Evolutionary conservation across 2,888 invertebrate genomes (phyloP).

Genomic region (Malthinus seriepunctatus): DNA sequence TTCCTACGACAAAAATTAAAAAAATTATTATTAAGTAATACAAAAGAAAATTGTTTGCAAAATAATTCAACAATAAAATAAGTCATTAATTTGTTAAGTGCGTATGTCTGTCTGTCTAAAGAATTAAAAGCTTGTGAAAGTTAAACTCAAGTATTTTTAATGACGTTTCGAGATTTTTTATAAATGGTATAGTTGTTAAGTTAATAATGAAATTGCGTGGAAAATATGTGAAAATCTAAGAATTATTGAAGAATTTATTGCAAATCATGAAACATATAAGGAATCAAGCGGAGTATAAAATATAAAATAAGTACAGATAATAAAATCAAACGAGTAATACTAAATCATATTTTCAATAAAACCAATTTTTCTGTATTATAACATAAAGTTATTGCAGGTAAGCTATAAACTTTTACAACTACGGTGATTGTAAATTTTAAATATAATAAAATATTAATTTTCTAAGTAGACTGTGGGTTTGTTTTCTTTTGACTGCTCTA

Average conservation of each 20-base stretch:
- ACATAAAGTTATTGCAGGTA: constrained; percentile 45
- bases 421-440: constrained; percentile 49
- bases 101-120: background rate
- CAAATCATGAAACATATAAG: constrained; percentile 43
- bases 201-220: constrained; percentile 13
- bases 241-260: constrained; percentile 36
- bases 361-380: constrained; percentile 44
- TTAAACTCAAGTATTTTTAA: constrained; percentile 8
- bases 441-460: constrained; percentile 48
- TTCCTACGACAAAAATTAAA: constrained; percentile 44
- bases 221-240: constrained; percentile 22
- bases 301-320: constrained; percentile 36
- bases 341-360: constrained; percentile 56
- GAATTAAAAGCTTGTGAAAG: constrained; percentile 10
- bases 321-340: constrained; percentile 47
- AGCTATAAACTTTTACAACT: constrained; percentile 50
- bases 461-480: constrained; percentile 37
- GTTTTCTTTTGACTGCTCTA: constrained; percentile 26
- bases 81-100: no score
- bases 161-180: constrained; percentile 4
- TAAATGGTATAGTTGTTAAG: background rate
- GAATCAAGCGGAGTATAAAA: constrained; percentile 37
- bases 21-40: background rate
- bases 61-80: background rate
- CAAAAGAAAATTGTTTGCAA: background rate